These are phyloP conservation scores for Drosophila aldrichi DNA, from an alignment of 2,888 invertebrate species.

Conservation along the genomic window DNA sequence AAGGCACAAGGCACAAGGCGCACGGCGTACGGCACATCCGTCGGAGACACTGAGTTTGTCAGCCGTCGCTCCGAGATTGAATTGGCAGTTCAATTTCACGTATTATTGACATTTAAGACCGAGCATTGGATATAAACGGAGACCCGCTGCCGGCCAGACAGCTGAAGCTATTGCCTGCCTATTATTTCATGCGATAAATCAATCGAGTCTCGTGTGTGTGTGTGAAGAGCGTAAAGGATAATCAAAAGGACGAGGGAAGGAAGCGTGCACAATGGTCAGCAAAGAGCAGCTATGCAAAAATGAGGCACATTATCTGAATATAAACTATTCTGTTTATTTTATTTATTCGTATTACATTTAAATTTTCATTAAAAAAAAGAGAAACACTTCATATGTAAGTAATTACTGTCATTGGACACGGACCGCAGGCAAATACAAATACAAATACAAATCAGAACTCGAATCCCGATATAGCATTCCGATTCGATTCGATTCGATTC, in stretches of 20 bases:
- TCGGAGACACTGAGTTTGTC: constrained; percentile 37
- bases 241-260: neutral
- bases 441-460: constrained; percentile 59
- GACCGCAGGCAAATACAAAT: constrained; percentile 55
- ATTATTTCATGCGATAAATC: constrained; percentile 73
- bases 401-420: constrained; percentile 77
- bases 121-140: constrained; percentile 58
- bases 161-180: constrained; percentile 60
- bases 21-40: neutral
- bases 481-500: constrained; percentile 22
- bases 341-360: neutral
- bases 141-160: constrained; percentile 26
- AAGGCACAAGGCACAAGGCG: neutral
- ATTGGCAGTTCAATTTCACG: constrained; percentile 83
- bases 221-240: constrained; percentile 18
- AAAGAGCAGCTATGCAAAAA: neutral
- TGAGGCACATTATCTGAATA: neutral
- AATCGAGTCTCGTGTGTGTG: constrained; percentile 55
- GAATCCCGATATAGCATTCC: constrained; percentile 6
- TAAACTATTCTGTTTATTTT: neutral
- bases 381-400: constrained; percentile 22
- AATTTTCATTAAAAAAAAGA: constrained; percentile 6
- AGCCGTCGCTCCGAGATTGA: constrained; percentile 57
- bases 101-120: constrained; percentile 81
- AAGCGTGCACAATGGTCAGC: too few species aligned